Base-by-base conservation (phyloP, 1,140 invertebrate species). In the Drosophila tsacasi region DNA sequence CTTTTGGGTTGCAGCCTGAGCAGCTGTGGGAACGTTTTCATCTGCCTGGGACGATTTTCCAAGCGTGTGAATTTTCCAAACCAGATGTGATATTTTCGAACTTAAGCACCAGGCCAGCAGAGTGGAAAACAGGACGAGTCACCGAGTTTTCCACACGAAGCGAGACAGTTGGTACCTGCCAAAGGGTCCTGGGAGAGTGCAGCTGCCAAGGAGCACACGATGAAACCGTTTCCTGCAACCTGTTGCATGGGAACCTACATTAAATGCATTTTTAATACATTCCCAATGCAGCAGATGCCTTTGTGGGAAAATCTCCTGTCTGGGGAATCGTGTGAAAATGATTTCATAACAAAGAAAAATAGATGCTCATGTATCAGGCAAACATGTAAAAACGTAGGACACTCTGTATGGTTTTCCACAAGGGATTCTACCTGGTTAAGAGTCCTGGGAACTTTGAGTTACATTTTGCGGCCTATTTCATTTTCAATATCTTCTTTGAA, bases 1-100 rank as follows among this genome's bases (percentile, higher is more conserved):
- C 23, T 52, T 54, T 66, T 58, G 60, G 42, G 21, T 44, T 67
- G 55, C 74, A 77, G 64, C 74, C 50, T 37, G 40, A 30, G 75
- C 74, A 77, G 75, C 55, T 77, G 75, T 77, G 74, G 74, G 75
- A 77, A 69, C 19, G n/a, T 57, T 37, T 52, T 40, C 68, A 73
- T 72, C 68, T 61, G 55, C 46, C 30, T 17, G 12, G 7, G 32
- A 12, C 9, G n/a, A 44, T 46, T 76, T 69, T 62, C n/a, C 50
- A 4, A 49, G 40, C 68, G 68, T 72, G 68, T 71, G 68, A 72
- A 72, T 71, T 71, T 72, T 37, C 32, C 40, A 52, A 25, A 10
- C 59, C 35, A 62, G 10, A 37, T 57, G 59, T 47, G 39, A 15
- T 32, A 75, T 64, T 75, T 19, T 25, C 17, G 12, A 27, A 42